phyloP scores from a whole-genome alignment of 2,888 invertebrate species.

The Coenonympha arcania region DNA sequence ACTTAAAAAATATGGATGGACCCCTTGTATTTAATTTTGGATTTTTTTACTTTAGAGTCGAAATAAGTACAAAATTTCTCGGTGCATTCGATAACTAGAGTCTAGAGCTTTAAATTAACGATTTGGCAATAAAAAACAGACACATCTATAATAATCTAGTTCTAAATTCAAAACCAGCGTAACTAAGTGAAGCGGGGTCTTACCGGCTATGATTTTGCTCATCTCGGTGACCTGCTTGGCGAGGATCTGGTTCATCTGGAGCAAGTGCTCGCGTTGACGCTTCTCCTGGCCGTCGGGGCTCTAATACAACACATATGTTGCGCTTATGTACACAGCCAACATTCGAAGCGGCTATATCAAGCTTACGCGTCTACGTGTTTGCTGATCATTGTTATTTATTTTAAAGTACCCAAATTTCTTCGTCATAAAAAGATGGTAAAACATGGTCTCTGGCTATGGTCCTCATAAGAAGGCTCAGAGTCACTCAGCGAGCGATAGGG shows the following conservation, averaged over 20 bases:
- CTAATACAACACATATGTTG: constrained; percentile 65
- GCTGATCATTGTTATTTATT: constrained; percentile 27
- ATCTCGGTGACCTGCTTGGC: constrained; percentile 96
- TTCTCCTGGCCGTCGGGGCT: constrained; percentile 88
- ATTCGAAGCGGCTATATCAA: constrained; percentile 61
- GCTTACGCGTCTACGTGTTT: constrained; percentile 39
- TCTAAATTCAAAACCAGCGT: constrained; percentile 26
- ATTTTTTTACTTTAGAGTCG: too few relatives aligned
- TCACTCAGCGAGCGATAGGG: too few relatives aligned
- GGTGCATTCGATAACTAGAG: background rate
- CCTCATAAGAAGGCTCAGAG: too few relatives aligned
- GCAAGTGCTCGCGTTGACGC: constrained; percentile 88
- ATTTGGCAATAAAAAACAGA: constrained; percentile 13
- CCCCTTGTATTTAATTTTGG: too few relatives aligned
- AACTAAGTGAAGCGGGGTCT: constrained; percentile 45
- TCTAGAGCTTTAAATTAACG: background rate
- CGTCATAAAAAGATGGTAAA: too few relatives aligned
- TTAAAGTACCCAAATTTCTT: too few relatives aligned
- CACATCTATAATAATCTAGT: constrained; percentile 6
- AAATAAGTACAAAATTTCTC: too few relatives aligned
- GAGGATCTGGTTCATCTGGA: constrained; percentile 92
- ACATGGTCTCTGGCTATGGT: too few relatives aligned
- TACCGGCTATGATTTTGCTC: constrained; percentile 96
- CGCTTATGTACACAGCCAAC: constrained; percentile 64
- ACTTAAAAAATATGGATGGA: too few relatives aligned